phyloP scores from a whole-genome alignment of 2,113 vertebrate species.

The Eurystomus gularis region DNA sequence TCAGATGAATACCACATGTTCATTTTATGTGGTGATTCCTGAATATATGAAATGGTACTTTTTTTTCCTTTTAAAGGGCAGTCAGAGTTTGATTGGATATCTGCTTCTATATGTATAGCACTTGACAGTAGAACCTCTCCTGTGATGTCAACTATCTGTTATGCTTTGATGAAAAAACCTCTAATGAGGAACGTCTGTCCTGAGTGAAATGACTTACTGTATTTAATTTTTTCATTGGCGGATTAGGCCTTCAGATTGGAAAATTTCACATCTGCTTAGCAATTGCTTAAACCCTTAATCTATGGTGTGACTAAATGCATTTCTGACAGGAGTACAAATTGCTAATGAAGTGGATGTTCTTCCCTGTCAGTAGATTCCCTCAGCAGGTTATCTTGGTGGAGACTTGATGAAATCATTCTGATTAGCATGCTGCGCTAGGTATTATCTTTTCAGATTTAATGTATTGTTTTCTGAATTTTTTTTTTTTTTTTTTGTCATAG shows the following conservation, averaged over 20 bases:
- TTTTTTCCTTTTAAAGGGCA: neutral
- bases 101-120: neutral
- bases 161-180: neutral
- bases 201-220: neutral
- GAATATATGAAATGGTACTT: neutral
- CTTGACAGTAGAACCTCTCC: neutral
- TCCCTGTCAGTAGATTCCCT: neutral
- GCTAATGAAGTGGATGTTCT: neutral
- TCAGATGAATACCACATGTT: neutral
- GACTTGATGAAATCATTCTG: neutral
- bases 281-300: conserved; percentile 2
- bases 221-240: neutral
- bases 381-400: neutral
- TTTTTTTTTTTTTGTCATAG: neutral
- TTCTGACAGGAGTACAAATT: neutral
- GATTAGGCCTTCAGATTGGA: neutral
- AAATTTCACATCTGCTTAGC: neutral
- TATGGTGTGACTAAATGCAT: neutral
- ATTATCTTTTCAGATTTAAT: neutral
- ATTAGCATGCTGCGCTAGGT: neutral
- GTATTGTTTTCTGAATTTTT: neutral
- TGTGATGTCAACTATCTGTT: neutral
- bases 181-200: neutral
- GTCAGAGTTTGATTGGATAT: neutral
- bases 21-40: neutral